Conservation (phyloP, 2,888 invertebrate genomes). For the Parelbella ahira region DNA sequence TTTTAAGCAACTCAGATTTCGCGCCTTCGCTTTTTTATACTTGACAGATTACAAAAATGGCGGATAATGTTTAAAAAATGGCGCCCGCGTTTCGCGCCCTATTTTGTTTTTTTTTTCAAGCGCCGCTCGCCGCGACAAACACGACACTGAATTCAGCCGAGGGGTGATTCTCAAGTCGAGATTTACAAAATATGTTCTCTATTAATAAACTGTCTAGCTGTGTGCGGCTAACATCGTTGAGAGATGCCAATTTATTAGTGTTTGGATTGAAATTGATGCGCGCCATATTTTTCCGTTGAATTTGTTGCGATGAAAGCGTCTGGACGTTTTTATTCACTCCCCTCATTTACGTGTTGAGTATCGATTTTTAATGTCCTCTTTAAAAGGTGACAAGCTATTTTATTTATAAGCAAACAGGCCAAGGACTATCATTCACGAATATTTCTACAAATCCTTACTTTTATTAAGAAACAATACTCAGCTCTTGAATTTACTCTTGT, state of each 20-base stretch:
- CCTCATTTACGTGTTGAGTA: slow-evolving; percentile 58
- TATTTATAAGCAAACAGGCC: slow-evolving; percentile 17
- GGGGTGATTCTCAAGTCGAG: slow-evolving; percentile 59
- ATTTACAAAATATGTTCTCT: slow-evolving; percentile 75
- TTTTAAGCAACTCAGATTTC: slow-evolving; percentile 23
- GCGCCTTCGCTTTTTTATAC: slow-evolving; percentile 33
- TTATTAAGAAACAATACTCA: no score
- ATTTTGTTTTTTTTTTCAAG: slow-evolving; percentile 55
- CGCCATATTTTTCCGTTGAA: slow-evolving; percentile 72
- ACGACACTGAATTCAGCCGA: slow-evolving; percentile 65
- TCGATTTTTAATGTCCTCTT: slow-evolving; percentile 57
- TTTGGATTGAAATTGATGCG: slow-evolving; percentile 79
- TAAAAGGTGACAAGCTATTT: slow-evolving; percentile 18
- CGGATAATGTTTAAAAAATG: slow-evolving; percentile 29
- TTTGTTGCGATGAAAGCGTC: slow-evolving; percentile 71
- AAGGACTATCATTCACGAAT: slow-evolving; percentile 1
- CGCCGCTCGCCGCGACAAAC: slow-evolving; percentile 58
- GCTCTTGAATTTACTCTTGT: no score
- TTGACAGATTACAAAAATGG: slow-evolving; percentile 40
- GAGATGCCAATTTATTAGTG: slow-evolving; percentile 79
- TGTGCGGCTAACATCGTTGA: slow-evolving; percentile 50
- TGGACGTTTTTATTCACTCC: slow-evolving; percentile 56
- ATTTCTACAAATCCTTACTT: no score
- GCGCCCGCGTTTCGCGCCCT: slow-evolving; percentile 29
- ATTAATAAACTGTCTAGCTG: slow-evolving; percentile 67